Evolutionary conservation across 2,797 vertebrate genomes (phyloP).

Genomic region (Microchirus variegatus): DNA sequence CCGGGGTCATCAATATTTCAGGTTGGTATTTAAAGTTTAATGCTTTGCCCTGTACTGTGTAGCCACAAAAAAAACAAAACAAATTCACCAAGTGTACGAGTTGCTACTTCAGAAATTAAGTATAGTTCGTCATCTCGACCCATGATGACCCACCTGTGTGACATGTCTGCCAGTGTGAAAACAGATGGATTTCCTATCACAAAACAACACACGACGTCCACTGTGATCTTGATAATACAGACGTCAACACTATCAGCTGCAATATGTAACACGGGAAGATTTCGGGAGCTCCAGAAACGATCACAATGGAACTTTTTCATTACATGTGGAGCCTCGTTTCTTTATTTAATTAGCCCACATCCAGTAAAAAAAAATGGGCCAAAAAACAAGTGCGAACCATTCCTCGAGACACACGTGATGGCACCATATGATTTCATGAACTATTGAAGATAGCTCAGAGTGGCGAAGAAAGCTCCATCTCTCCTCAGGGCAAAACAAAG

Average conservation of each 20-base stretch:
- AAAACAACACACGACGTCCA: no score
- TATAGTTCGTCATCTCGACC: no score
- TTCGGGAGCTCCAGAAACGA: no score
- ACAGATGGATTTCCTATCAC: no score
- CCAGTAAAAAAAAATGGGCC: slow-evolving; percentile 45
- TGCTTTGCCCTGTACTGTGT: slow-evolving; percentile 23
- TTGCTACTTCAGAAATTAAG: neutral
- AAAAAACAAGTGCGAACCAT: slow-evolving; percentile 27
- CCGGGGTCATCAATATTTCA: slow-evolving; percentile 72
- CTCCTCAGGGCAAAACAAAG: slow-evolving; percentile 45
- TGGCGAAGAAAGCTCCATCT: slow-evolving; percentile 18
- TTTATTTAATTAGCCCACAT: slow-evolving; percentile 21
- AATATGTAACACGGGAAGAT: no score
- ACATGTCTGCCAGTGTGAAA: neutral
- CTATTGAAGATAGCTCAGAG: slow-evolving; percentile 67
- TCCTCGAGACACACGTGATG: slow-evolving; percentile 53
- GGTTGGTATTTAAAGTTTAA: slow-evolving; percentile 71
- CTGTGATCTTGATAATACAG: no score
- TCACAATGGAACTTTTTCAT: no score
- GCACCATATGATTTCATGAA: slow-evolving; percentile 76
- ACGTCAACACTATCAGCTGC: no score
- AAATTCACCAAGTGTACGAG: slow-evolving; percentile 2
- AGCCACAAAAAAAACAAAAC: slow-evolving; percentile 20
- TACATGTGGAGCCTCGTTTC: neutral
- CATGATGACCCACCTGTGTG: no score